Conservation (phyloP, 2,888 invertebrate species). For the Calephelis perditalis region DNA sequence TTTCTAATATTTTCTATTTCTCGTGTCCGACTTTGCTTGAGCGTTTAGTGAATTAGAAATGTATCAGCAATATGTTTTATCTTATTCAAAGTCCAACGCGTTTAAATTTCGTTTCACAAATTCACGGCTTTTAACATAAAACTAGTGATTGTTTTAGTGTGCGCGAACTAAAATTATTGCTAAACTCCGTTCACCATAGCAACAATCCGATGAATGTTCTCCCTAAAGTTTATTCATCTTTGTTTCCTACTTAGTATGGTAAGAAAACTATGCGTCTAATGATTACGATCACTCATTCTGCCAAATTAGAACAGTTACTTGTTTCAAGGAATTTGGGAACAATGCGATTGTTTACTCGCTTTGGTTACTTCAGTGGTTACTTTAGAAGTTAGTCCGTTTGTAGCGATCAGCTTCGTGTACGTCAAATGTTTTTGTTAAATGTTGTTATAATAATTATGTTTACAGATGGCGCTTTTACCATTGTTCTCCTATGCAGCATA, state of each 20-base stretch:
- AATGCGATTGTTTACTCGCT: slow-evolving; percentile 45
- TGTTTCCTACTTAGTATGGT: slow-evolving; percentile 13
- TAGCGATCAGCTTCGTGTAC: slow-evolving; percentile 64
- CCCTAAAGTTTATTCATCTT: slow-evolving; percentile 14
- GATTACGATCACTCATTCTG: slow-evolving; percentile 53
- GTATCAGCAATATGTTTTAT: slow-evolving; percentile 15
- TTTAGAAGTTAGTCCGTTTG: slow-evolving; percentile 49
- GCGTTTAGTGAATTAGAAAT: slow-evolving; percentile 7
- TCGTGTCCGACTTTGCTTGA: no score
- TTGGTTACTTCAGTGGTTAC: slow-evolving; percentile 40
- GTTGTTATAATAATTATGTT: slow-evolving; percentile 20
- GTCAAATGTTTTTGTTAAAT: slow-evolving; percentile 49
- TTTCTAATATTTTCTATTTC: no score
- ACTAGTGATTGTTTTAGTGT: slow-evolving; percentile 6
- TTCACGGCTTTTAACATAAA: slow-evolving; percentile 5
- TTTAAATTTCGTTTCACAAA: not conserved
- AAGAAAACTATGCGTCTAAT: slow-evolving; percentile 35
- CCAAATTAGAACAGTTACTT: slow-evolving; percentile 49
- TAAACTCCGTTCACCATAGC: slow-evolving; percentile 9
- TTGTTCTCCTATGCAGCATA: no score
- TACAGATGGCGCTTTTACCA: no score
- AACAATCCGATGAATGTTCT: slow-evolving; percentile 9
- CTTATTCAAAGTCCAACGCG: no score
- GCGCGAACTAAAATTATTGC: slow-evolving; percentile 8
- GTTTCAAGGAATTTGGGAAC: slow-evolving; percentile 39